Conservation (phyloP, 2,797 vertebrate species). For the Tarsius wallacei region DNA sequence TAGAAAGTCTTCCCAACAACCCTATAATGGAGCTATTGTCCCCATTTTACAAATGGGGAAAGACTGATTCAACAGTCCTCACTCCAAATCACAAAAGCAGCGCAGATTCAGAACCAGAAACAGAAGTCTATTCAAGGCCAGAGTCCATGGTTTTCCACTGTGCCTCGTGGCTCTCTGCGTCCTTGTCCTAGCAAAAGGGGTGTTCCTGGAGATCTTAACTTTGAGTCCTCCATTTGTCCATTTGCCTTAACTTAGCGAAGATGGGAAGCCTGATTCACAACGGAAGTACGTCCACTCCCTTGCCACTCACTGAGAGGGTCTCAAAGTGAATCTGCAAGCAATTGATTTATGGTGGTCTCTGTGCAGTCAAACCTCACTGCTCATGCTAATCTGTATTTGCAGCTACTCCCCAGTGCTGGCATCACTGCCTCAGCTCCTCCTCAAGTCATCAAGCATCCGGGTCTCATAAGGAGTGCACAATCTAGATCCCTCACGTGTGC, state of each 20-base stretch:
- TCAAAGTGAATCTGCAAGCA: no score
- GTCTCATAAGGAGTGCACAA: no score
- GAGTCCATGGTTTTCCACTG: accelerated
- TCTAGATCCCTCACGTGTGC: no score
- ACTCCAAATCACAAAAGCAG: neutral
- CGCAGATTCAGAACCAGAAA: neutral
- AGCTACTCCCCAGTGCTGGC: no score
- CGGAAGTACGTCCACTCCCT: no score
- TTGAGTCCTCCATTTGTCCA: neutral
- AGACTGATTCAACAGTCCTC: neutral
- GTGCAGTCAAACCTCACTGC: no score
- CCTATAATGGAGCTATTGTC: neutral
- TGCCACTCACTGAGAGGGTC: no score
- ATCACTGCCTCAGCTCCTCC: no score
- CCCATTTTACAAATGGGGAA: neutral
- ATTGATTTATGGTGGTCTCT: no score
- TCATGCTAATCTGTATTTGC: no score
- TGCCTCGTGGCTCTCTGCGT: neutral
- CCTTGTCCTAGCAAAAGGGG: neutral
- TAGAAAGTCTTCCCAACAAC: neutral
- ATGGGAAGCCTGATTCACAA: neutral
- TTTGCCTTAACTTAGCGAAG: neutral
- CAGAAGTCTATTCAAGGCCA: neutral
- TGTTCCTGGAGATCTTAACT: neutral
- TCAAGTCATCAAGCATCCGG: no score